These are phyloP conservation scores for Macrophya annulata DNA, from an alignment of 2,888 invertebrate species.

Conservation along the genomic window DNA sequence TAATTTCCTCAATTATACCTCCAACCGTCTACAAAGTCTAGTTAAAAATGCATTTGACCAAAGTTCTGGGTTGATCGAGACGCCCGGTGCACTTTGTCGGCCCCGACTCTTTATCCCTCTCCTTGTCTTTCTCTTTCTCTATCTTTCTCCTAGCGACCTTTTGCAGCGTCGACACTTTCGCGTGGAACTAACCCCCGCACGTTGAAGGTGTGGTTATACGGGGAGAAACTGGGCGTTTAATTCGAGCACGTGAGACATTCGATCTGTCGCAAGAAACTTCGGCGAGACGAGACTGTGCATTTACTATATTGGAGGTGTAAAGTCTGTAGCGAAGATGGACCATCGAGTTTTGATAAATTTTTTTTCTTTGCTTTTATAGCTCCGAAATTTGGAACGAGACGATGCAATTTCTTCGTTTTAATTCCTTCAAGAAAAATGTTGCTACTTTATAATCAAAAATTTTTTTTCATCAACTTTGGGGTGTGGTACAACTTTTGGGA, in stretches of 20 bases:
- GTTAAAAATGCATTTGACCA: neutral
- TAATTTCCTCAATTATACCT: neutral
- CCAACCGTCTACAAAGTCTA: neutral
- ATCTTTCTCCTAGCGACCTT: slow-evolving; percentile 21
- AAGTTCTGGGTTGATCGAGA: slow-evolving; percentile 11
- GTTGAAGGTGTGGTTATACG: neutral
- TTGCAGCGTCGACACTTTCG: slow-evolving; percentile 52
- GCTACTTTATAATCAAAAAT: too few species aligned
- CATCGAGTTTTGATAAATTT: neutral
- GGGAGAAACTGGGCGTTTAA: slow-evolving; percentile 40
- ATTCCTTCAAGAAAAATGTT: too few species aligned
- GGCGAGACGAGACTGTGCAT: neutral
- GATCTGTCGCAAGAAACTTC: slow-evolving; percentile 3
- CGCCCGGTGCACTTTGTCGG: slow-evolving; percentile 10
- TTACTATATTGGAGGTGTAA: neutral
- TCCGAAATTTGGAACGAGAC: neutral
- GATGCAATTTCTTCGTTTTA: neutral
- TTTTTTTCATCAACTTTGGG: too few species aligned
- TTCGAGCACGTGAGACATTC: slow-evolving; percentile 48
- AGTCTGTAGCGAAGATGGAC: neutral
- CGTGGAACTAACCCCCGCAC: slow-evolving; percentile 16
- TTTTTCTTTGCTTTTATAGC: neutral
- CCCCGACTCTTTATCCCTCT: neutral
- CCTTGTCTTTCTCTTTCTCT: slow-evolving; percentile 1
- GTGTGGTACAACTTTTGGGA: neutral